Conservation (phyloP, 2,888 invertebrate genomes). For the Ligdia adustata region DNA sequence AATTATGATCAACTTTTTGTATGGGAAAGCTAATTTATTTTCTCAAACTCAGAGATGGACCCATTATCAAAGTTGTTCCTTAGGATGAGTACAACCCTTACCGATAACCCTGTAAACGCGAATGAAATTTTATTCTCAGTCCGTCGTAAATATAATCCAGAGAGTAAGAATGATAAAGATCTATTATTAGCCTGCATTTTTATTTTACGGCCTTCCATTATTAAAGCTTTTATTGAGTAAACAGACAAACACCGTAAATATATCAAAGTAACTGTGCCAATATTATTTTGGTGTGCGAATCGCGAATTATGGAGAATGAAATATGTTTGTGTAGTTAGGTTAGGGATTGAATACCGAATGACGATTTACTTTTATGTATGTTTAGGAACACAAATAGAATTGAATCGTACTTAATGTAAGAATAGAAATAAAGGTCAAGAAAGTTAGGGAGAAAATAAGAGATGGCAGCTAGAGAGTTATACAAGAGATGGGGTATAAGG, state of each 20-base stretch:
- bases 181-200: slow-evolving; percentile 33
- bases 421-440: no score
- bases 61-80: no score
- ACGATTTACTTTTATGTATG: slow-evolving; percentile 3
- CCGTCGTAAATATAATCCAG: slow-evolving; percentile 30
- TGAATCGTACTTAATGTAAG: no score
- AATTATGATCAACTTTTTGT: no score
- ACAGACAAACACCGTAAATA: slow-evolving; percentile 59
- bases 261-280: slow-evolving; percentile 51
- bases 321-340: slow-evolving; percentile 15
- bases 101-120: no score
- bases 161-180: slow-evolving; percentile 16
- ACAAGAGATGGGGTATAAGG: no score
- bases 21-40: no score
- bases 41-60: no score
- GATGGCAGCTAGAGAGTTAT: no score
- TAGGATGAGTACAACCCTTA: no score
- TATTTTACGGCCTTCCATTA: slow-evolving; percentile 38
- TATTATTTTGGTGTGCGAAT: slow-evolving; percentile 51
- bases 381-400: slow-evolving; percentile 2
- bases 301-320: slow-evolving; percentile 14
- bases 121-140: no score
- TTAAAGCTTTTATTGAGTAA: slow-evolving; percentile 42
- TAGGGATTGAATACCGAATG: slow-evolving; percentile 8
- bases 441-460: no score